phyloP scores from a whole-genome alignment of 1,140 invertebrate genomes.

The Andricus grossulariae region DNA sequence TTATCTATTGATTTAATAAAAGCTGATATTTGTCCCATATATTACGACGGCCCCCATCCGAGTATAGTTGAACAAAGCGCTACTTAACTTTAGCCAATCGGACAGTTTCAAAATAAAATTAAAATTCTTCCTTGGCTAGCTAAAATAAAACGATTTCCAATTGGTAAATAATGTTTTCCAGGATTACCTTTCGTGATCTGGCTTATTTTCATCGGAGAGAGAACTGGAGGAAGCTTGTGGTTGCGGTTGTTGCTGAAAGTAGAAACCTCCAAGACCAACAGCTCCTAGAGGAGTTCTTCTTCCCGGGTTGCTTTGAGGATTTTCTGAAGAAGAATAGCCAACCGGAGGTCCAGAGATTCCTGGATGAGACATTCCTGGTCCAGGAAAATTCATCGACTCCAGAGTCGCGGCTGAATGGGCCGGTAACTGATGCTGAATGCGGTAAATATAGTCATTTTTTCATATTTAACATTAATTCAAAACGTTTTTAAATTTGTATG shows the following conservation, averaged over 20 bases:
- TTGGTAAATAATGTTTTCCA: background rate
- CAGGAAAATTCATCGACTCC: conserved; percentile 66
- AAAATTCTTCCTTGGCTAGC: too few species aligned
- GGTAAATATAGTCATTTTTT: conserved; percentile 1
- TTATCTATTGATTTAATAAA: too few species aligned
- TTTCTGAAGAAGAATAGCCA: conserved; percentile 75
- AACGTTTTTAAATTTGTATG: background rate
- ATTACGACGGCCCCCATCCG: too few species aligned
- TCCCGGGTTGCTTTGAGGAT: conserved; percentile 81
- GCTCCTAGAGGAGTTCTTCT: conserved; percentile 86
- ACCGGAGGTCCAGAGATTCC: conserved; percentile 55
- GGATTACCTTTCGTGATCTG: conserved; percentile 76
- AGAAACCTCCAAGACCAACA: conserved; percentile 89
- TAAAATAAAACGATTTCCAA: too few species aligned
- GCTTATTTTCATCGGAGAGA: conserved; percentile 87
- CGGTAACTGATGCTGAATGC: conserved; percentile 61
- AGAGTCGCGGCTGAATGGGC: conserved; percentile 59
- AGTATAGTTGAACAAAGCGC: too few species aligned
- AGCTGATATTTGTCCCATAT: too few species aligned
- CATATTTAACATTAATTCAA: background rate
- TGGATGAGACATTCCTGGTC: conserved; percentile 63
- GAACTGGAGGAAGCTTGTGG: conserved; percentile 71
- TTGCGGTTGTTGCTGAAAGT: conserved; percentile 79
- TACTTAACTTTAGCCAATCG: too few species aligned
- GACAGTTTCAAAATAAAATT: too few species aligned